Evolutionary conservation across 1,140 invertebrate species (phyloP), one percentile per base, ranked within the genome.

Genomic region (Mylabris phalerata): DNA sequence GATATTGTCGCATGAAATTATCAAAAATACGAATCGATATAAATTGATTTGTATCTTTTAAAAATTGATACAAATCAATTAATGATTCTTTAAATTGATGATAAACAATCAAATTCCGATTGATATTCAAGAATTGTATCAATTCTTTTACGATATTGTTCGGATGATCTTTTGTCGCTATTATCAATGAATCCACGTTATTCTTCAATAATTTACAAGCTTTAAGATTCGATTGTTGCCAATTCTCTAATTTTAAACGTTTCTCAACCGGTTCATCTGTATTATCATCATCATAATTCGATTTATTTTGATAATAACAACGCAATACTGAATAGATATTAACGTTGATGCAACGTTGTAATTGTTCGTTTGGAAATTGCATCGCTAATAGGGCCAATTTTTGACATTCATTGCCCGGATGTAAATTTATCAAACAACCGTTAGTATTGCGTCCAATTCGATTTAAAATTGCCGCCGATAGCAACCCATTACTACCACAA

Each of bases 1-100:
- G 95, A 80, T 95, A 95, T 49, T 86, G 84, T 63, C 94, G 80
- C 67, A 93, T 76, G 83, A 93, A 97, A 65, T 89, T 93, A 47
- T 90, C 90, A 41, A 87, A 85, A 1, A 98, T 70, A 72, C 82
- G 84, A 26, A 96, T 69, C 68, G 84, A 86, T 11, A 89, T 80
- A 7, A 91, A 82, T 71, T 85, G 81, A 11, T 78, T 79, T 9
- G 77, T 72, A 44, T 80, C 76, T 72, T 92, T 94, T 9, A 96
- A 72, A 60, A 82, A 79, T 39, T 84, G 73, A 71, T 90, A 96
- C 42, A 88, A 82, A 55, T 93, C 88, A 64, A 90, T 80, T 9
- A 96, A 73, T 3, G 92, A 86, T 78, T 95, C 92, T 64, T 85
- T 80, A 70, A 86, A 83, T 52, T 79, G 78, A 66, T 84, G 87